These are phyloP conservation scores for Gymnorhina tibicen DNA, from an alignment of 2,113 vertebrate genomes.

Conservation along the genomic window DNA sequence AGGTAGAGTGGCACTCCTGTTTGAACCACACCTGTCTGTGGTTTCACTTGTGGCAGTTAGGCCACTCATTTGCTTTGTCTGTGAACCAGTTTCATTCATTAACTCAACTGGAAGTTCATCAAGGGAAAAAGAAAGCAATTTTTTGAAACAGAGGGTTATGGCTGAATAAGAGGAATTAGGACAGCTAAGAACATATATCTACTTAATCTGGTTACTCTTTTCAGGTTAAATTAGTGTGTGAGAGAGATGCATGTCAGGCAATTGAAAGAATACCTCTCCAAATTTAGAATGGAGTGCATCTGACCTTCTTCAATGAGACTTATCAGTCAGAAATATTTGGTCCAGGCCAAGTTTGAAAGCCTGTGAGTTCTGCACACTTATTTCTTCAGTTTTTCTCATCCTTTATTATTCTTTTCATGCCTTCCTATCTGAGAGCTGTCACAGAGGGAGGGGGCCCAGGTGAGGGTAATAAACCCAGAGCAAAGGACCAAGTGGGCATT, in stretches of 20 bases:
- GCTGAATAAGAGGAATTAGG: background rate
- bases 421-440: background rate
- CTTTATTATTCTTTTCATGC: background rate
- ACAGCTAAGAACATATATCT: background rate
- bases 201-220: background rate
- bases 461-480: background rate
- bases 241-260: background rate
- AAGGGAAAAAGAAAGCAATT: background rate
- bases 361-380: background rate
- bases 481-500: background rate
- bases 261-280: background rate
- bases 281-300: background rate
- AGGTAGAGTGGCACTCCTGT: rapidly evolving
- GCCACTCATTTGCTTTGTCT: background rate
- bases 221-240: background rate
- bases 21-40: background rate
- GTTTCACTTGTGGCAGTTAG: background rate
- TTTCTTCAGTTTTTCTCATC: background rate
- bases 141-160: rapidly evolving
- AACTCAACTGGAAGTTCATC: background rate
- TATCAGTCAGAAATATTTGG: background rate
- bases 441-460: background rate
- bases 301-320: background rate
- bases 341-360: background rate
- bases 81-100: background rate